phyloP scores from a whole-genome alignment of 2,113 vertebrate genomes.

The Syngnathus scovelli region DNA sequence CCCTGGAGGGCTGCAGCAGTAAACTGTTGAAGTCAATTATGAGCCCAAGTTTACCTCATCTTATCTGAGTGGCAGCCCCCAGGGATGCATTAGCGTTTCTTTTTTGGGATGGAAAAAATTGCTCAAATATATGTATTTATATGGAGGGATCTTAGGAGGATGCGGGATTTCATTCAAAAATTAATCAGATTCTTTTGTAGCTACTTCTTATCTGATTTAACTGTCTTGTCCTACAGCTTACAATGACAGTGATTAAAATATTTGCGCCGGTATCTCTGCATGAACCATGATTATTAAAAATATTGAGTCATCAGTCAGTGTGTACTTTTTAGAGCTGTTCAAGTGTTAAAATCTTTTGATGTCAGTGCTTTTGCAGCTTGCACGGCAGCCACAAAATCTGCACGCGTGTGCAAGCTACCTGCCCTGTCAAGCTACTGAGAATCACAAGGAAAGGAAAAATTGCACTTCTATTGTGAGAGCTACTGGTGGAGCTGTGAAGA shows the following conservation, averaged over 20 bases:
- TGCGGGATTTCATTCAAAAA: neutral
- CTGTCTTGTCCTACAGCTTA: neutral
- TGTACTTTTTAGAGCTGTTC: neutral
- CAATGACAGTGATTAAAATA: conserved; percentile 8
- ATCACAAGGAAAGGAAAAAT: conserved; percentile 40
- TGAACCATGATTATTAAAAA: conserved; percentile 7
- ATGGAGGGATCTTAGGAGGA: neutral
- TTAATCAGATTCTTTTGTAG: conserved; percentile 3
- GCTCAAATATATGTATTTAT: conserved; percentile 4
- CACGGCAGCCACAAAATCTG: conserved; percentile 30
- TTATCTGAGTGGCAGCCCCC: conserved; percentile 50
- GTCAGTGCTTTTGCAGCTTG: conserved; percentile 14
- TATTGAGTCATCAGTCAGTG: conserved; percentile 13
- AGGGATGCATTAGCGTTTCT: conserved; percentile 36
- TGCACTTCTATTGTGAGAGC: conserved; percentile 56
- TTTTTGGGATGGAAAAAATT: conserved; percentile 39
- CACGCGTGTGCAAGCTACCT: conserved; percentile 43
- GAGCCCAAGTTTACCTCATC: conserved; percentile 48
- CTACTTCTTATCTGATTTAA: conserved; percentile 13
- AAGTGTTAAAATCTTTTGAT: conserved; percentile 14
- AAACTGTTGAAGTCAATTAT: conserved; percentile 60
- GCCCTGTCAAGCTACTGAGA: conserved; percentile 57
- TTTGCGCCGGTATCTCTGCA: neutral
- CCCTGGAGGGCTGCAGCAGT: conserved; percentile 26
- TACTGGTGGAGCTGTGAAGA: conserved; percentile 48